Percentiles rank a stretch among this genome's conserved stretches.
Evolutionary conservation across 2,888 invertebrate species (phyloP).

Genomic region (Drosophila vallismaia): DNA sequence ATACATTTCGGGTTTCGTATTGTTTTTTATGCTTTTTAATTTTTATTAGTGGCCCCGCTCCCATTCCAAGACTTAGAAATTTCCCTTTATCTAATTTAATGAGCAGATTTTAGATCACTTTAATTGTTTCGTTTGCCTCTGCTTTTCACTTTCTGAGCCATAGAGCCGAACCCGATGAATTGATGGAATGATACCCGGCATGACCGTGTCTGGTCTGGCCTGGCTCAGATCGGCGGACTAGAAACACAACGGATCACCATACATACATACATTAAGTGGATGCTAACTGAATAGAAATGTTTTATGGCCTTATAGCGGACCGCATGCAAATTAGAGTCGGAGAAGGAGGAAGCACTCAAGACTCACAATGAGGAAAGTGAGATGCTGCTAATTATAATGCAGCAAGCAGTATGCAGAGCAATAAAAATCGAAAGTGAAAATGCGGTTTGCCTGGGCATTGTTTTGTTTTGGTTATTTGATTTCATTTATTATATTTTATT

Average conservation of each 20-base stretch:
- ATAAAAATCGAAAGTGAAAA: slow-evolving; percentile 66
- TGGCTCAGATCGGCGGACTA: slow-evolving; percentile 21
- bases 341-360: slow-evolving; percentile 26
- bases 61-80: slow-evolving; percentile 53
- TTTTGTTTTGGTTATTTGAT: slow-evolving; percentile 9
- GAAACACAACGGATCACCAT: slow-evolving; percentile 51
- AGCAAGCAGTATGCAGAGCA: slow-evolving; percentile 45
- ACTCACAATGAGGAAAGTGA: slow-evolving; percentile 58
- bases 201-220: background rate
- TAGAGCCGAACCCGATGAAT: slow-evolving; percentile 59
- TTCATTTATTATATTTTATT: background rate
- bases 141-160: slow-evolving; percentile 70
- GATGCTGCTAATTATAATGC: slow-evolving; percentile 68
- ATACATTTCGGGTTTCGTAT: slow-evolving; percentile 32
- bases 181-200: slow-evolving; percentile 59
- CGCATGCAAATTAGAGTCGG: slow-evolving; percentile 64
- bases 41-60: slow-evolving; percentile 53
- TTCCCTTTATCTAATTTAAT: slow-evolving; percentile 71
- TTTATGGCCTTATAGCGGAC: slow-evolving; percentile 68
- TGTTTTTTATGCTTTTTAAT: slow-evolving; percentile 63
- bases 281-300: slow-evolving; percentile 67
- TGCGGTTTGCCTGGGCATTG: slow-evolving; percentile 21
- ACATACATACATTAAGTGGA: slow-evolving; percentile 55
- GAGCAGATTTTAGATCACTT: slow-evolving; percentile 68
- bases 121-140: slow-evolving; percentile 55